phyloP scores from a whole-genome alignment of 35 echinoderm and acorn worm genomes.

The Nesometra sesokonis region DNA sequence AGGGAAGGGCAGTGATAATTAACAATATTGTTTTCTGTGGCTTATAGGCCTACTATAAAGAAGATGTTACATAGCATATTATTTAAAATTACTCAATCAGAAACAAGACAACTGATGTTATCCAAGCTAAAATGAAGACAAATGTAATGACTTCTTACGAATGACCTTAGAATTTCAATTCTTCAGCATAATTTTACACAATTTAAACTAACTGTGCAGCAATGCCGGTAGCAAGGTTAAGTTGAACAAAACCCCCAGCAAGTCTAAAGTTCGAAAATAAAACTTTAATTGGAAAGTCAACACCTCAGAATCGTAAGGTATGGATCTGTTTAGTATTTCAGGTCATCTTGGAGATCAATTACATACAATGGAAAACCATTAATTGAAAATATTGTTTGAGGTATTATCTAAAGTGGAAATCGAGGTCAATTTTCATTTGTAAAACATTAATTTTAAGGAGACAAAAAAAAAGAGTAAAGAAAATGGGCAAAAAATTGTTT shows the following conservation, averaged over 20 bases:
- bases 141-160: neutral
- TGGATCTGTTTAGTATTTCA: neutral
- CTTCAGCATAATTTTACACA: neutral
- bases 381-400: no score
- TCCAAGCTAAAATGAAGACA: neutral
- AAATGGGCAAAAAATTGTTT: no score
- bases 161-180: neutral
- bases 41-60: no score
- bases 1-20: no score
- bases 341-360: neutral
- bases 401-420: no score
- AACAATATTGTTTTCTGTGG: no score
- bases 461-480: no score
- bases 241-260: neutral
- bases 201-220: neutral
- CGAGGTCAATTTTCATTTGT: no score
- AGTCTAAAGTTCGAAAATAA: neutral
- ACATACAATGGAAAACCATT: no score
- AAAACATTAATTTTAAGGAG: no score
- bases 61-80: no score
- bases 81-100: no score
- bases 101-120: neutral
- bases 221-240: neutral
- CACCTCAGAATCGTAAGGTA: neutral
- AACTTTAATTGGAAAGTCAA: neutral